Evolutionary conservation across 2,797 vertebrate species (phyloP).

Genomic region (Rachycentron canadum): DNA sequence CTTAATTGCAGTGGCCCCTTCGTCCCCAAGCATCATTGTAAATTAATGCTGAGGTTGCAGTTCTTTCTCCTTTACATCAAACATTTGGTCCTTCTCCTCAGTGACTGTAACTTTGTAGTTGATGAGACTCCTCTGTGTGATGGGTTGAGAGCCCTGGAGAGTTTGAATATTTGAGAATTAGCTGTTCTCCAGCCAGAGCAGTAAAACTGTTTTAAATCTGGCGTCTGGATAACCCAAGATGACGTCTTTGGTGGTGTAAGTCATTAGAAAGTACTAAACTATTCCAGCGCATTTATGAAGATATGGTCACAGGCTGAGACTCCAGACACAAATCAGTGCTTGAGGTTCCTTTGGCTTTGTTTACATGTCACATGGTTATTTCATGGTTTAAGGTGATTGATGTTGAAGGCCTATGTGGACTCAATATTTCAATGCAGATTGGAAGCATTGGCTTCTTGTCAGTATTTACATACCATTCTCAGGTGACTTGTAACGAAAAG

Average conservation of each 20-base stretch:
- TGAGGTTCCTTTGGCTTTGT: constrained; percentile 60
- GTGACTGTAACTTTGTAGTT: constrained; percentile 31
- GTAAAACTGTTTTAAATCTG: constrained; percentile 57
- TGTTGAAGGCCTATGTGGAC: constrained; percentile 53
- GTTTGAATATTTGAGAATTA: constrained; percentile 42
- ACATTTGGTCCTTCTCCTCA: constrained; percentile 30
- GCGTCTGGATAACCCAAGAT: constrained; percentile 57
- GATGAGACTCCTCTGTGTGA: constrained; percentile 39
- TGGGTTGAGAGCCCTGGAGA: constrained; percentile 29
- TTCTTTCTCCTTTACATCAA: constrained; percentile 37
- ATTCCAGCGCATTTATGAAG: constrained; percentile 60
- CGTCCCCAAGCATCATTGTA: constrained; percentile 77
- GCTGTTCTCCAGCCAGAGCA: constrained; percentile 42
- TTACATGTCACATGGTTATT: constrained; percentile 63
- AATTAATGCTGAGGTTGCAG: constrained; percentile 77
- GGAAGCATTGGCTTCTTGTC: constrained; percentile 56
- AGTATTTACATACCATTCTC: constrained; percentile 72
- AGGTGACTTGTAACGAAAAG: constrained; percentile 75
- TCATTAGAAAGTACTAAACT: constrained; percentile 55
- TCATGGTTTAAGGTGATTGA: constrained; percentile 65
- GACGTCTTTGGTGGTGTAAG: constrained; percentile 45
- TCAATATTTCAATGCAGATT: constrained; percentile 68
- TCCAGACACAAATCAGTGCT: constrained; percentile 60
- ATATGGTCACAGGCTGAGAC: constrained; percentile 46
- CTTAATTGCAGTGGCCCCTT: constrained; percentile 84